Evolutionary conservation across 2,797 vertebrate species (phyloP).

Genomic region (Florisuga fusca): DNA sequence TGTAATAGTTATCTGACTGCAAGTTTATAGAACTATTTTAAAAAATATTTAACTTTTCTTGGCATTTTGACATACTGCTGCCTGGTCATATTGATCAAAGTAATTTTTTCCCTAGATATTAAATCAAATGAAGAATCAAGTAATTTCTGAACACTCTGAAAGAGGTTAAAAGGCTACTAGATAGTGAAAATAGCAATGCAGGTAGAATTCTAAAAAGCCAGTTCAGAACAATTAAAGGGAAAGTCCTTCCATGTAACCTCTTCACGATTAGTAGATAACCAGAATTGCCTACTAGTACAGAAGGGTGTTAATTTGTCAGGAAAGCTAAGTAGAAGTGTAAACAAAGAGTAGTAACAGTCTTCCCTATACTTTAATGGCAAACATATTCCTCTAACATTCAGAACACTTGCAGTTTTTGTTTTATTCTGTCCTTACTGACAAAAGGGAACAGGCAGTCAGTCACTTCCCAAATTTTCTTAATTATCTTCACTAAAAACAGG

Average conservation of each 20-base stretch:
- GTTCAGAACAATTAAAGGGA: neutral
- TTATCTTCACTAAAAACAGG: neutral
- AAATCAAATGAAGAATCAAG: neutral
- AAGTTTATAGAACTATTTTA: neutral
- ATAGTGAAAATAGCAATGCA: neutral
- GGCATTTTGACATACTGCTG: neutral
- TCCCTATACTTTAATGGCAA: neutral
- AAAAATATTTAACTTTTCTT: neutral
- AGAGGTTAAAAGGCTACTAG: neutral
- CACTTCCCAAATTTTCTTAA: neutral
- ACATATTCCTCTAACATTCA: neutral
- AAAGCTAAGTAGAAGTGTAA: neutral
- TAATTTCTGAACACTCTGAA: neutral
- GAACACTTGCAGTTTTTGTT: neutral
- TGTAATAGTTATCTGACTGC: neutral
- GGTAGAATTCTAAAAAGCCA: neutral
- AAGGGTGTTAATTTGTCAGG: neutral
- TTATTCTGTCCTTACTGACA: neutral
- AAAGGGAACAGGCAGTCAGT: neutral
- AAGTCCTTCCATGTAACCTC: neutral
- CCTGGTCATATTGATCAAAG: neutral
- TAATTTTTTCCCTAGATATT: neutral
- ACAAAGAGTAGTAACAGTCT: neutral
- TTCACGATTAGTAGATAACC: neutral
- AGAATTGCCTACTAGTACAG: neutral